Evolutionary conservation across 2,113 vertebrate genomes (phyloP), one percentile per base, ranked within the genome.

Genomic region (Pelvicachromis taeniatus): DNA sequence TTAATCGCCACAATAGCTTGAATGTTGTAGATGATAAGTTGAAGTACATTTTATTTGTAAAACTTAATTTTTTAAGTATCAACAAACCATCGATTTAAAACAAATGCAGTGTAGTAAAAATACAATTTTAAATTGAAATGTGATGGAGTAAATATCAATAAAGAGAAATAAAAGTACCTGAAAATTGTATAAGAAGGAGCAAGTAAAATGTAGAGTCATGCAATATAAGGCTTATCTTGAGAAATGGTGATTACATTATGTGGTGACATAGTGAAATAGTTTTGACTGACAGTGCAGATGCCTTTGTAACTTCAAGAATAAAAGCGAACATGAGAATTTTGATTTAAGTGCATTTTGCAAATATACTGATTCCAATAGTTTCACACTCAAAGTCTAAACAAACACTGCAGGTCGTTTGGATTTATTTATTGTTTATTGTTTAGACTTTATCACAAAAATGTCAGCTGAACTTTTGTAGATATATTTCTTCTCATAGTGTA

Each of bases 401-500:
- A 4, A 33, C 55, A 19, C 4, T 21, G 4, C 19, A 38, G 29
- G 11, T 48, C 3, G 19, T 45, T 56, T 56, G 61, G 26, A n/a
- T 81, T 81, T 50, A n/a, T n/a, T n/a, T n/a, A n/a, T n/a, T n/a
- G n/a, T n/a, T n/a, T n/a, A 21, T 75, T 63, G 12, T 77, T 79
- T 56, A 58, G 5, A 21, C 17, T n/a, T 61, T 23, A 10, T 16
- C 29, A 53, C 68, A 73, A 53, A 52, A 58, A 84, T 83, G 79
- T 79, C 77, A 87, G 45, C 56, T 59, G 7, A 45, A 12, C 33
- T 84, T 61, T 79, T 53, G 26, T 7, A 59, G 59, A 63, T 17
- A 2, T 12, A 17, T 29, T 29, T 42, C 9, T 52, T 78, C 45
- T 56, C 21, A n/a, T 38, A 63, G 33, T 77, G 68, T 80, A 45